A percentile compares a stretch with the other conserved stretches of the same genome.
Evolutionary conservation across 2,888 invertebrate species (phyloP).

Genomic region (Kuschelorhynchus macadamiae): DNA sequence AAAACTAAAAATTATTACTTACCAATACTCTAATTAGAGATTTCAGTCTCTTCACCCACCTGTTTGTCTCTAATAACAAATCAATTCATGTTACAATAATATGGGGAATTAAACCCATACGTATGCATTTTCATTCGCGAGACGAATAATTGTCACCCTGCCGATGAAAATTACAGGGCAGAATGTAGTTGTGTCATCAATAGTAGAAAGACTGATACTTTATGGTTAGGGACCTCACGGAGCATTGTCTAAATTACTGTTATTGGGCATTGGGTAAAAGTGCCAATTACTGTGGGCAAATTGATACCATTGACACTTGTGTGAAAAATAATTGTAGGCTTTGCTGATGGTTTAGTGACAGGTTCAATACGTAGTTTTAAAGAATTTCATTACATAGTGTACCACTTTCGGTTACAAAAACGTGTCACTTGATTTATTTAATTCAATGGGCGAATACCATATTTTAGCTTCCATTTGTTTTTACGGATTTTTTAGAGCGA

Average conservation of each 20-base stretch:
- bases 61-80: conserved; percentile 28
- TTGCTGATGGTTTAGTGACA: conserved; percentile 8
- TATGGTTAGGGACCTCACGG: conserved; percentile 20
- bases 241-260: conserved; percentile 17
- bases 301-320: conserved; percentile 32
- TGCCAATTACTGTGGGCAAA: conserved; percentile 25
- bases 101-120: conserved; percentile 26
- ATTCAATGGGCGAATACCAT: too few species aligned
- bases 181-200: conserved; percentile 40
- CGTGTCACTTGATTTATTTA: too few species aligned
- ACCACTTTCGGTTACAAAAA: too few species aligned
- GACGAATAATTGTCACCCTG: conserved; percentile 37
- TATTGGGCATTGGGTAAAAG: conserved; percentile 34
- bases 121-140: conserved; percentile 25
- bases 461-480: too few species aligned
- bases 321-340: conserved; percentile 23
- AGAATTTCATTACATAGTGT: too few species aligned
- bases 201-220: conserved; percentile 38
- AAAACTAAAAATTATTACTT: too few species aligned
- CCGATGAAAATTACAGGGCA: conserved; percentile 44
- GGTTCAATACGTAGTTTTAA: background rate
- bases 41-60: conserved; percentile 30
- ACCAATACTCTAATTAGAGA: background rate
- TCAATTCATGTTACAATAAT: conserved; percentile 29
- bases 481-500: too few species aligned